Percentiles rank a stretch among this genome's conserved stretches.
Evolutionary conservation across 2,888 invertebrate species (phyloP).

Genomic region (Meloe dianella): DNA sequence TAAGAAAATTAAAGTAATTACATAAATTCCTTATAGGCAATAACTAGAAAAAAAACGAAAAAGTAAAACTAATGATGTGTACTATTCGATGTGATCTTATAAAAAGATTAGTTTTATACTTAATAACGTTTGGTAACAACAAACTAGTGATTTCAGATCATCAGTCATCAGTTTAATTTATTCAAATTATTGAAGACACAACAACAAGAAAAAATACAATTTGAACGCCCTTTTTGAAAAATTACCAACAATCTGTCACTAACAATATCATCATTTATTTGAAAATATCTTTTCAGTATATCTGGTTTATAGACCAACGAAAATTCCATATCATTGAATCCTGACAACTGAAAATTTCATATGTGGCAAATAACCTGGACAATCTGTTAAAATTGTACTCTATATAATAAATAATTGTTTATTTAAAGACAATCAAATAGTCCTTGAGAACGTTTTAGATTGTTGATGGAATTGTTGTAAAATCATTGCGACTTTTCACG

Average conservation of each 20-base stretch:
- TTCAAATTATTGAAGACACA: constrained; percentile 11
- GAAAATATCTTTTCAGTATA: too few species aligned
- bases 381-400: too few species aligned
- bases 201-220: not conserved
- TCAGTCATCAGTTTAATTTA: constrained; percentile 13
- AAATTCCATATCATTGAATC: constrained; percentile 5
- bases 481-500: constrained; percentile 13
- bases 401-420: too few species aligned
- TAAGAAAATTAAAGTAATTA: not conserved
- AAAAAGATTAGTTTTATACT: constrained; percentile 13
- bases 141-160: constrained; percentile 16
- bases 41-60: too few species aligned
- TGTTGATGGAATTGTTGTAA: not conserved
- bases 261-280: not conserved
- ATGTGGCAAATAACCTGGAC: not conserved
- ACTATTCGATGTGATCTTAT: constrained; percentile 10
- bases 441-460: not conserved
- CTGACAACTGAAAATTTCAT: not conserved
- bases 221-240: not conserved
- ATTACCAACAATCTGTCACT: not conserved
- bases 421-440: too few species aligned
- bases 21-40: constrained; percentile 6
- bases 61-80: constrained; percentile 2
- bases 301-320: too few species aligned
- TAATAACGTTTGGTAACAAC: constrained; percentile 1